phyloP scores from a whole-genome alignment of 2,797 vertebrate species.

The Prunella strophiata region DNA sequence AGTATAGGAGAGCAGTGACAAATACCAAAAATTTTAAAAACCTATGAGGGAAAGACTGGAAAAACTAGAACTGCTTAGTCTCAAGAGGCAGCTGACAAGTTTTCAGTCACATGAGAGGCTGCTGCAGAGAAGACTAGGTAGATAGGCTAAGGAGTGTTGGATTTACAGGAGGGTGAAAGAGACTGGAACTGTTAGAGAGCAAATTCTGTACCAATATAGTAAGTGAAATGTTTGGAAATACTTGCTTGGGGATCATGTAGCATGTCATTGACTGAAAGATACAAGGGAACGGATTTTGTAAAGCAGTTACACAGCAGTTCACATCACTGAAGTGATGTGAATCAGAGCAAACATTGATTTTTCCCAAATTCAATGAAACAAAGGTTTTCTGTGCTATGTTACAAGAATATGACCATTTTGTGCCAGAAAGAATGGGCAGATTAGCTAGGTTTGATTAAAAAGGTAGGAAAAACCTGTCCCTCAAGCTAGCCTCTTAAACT shows the following conservation, averaged over 20 bases:
- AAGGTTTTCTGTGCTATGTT: background rate
- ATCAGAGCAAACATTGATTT: background rate
- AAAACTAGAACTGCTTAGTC: background rate
- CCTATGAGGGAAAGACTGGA: background rate
- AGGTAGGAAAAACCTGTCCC: background rate
- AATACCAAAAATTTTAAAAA: background rate
- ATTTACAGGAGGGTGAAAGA: background rate
- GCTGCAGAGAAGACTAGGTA: background rate
- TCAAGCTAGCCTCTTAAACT: background rate
- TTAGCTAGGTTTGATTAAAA: background rate
- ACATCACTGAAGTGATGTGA: background rate
- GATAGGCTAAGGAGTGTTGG: background rate
- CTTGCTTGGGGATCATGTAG: background rate
- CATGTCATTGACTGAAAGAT: background rate
- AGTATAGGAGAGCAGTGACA: background rate
- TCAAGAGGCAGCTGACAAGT: background rate
- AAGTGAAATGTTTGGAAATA: background rate
- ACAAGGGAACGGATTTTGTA: background rate
- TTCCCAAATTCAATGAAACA: background rate
- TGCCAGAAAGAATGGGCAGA: background rate
- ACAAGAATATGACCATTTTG: background rate
- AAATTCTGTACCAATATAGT: background rate
- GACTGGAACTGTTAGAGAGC: background rate
- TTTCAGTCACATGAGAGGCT: background rate
- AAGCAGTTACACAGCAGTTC: background rate